These are phyloP conservation scores for Neosalanx taihuensis DNA, from an alignment of 2,797 vertebrate species.

Conservation along the genomic window DNA sequence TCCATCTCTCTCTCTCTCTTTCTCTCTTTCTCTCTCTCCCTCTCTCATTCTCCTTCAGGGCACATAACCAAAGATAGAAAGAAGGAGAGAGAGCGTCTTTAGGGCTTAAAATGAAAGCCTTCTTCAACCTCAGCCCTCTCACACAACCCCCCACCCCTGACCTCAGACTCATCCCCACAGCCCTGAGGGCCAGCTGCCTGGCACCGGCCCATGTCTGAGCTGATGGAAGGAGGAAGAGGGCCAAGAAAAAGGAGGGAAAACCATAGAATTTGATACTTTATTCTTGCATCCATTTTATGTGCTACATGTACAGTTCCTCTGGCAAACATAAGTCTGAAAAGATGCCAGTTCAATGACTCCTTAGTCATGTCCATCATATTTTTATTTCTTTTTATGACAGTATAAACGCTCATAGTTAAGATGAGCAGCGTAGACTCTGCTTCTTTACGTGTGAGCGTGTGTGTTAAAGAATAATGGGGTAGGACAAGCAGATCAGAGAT, in stretches of 20 bases:
- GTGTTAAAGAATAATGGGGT: conserved; percentile 18
- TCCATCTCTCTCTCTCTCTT: no score
- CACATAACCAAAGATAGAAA: conserved; percentile 23
- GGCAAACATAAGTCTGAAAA: no score
- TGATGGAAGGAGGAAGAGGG: not conserved
- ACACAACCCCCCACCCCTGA: conserved; percentile 14
- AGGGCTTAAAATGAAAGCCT: conserved; percentile 14
- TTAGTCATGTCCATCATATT: no score
- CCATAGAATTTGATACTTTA: not conserved
- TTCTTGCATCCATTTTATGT: no score
- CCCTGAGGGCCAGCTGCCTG: conserved; percentile 36
- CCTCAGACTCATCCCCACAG: conserved; percentile 29
- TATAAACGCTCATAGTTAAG: conserved; percentile 21
- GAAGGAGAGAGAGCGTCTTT: conserved; percentile 11
- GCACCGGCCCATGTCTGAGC: conserved; percentile 19
- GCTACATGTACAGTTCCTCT: no score
- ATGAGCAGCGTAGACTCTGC: conserved; percentile 20
- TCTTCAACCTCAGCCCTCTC: conserved; percentile 7
- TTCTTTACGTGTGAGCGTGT: not conserved
- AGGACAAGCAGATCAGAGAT: conserved; percentile 54
- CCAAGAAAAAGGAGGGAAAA: not conserved
- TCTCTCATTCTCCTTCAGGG: conserved; percentile 6
- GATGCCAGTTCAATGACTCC: not conserved
- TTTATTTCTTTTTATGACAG: conserved; percentile 12
- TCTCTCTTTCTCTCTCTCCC: no score